Percentiles rank a stretch among this genome's conserved stretches.
Conservation (phyloP, 92 coral and sea anemone genomes). For the Ricordea florida region DNA sequence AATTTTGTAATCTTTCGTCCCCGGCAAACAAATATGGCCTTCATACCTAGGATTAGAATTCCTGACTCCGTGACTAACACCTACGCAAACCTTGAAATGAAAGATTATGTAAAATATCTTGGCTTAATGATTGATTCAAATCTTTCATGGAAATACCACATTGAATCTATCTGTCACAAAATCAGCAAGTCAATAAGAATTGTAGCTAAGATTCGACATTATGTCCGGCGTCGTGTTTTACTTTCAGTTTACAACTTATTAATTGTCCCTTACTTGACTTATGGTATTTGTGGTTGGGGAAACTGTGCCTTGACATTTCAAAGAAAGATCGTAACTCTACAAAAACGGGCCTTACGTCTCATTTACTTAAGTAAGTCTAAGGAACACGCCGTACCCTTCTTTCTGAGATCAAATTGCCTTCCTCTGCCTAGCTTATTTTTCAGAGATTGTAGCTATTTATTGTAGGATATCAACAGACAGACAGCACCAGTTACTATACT, state of each 20-base stretch:
- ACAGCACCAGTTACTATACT: slow-evolving; percentile 18
- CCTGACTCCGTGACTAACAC: not conserved
- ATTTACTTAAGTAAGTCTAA: not conserved
- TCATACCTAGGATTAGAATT: not conserved
- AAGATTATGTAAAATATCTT: not conserved
- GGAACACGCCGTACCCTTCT: too few species aligned
- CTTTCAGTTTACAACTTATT: too few species aligned
- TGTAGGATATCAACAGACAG: slow-evolving; percentile 9
- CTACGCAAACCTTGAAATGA: not conserved
- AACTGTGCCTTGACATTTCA: too few species aligned
- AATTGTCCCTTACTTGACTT: too few species aligned
- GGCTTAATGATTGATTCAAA: slow-evolving; percentile 1
- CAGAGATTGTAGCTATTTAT: not conserved
- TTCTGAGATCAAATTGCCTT: too few species aligned
- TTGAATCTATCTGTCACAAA: not conserved
- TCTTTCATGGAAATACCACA: slow-evolving; percentile 6
- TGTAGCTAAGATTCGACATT: too few species aligned
- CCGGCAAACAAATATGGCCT: not conserved
- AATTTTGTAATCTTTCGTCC: slow-evolving; percentile 1
- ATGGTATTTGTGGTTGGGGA: too few species aligned
- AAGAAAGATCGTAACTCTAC: too few species aligned
- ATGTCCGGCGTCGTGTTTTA: too few species aligned
- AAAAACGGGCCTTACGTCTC: slow-evolving; percentile 4
- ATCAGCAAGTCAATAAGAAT: too few species aligned
- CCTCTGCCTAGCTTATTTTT: too few species aligned